Evolutionary conservation across 2,888 invertebrate species (phyloP).

Genomic region (Silvanus unidentatus): DNA sequence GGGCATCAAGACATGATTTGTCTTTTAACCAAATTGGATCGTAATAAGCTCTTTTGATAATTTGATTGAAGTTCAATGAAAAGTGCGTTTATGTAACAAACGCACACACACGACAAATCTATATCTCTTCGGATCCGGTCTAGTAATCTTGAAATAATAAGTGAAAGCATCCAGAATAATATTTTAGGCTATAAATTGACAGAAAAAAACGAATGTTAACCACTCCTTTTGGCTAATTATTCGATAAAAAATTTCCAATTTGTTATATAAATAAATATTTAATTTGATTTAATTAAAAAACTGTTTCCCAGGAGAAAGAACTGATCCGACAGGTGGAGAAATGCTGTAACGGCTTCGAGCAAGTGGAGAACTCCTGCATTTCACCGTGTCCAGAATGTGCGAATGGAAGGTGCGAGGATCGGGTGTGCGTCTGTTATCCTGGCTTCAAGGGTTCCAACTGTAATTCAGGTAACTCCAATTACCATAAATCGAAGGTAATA

Average conservation of each 20-base stretch:
- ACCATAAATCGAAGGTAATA: too few relatives aligned
- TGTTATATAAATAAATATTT: too few relatives aligned
- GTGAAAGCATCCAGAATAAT: slow-evolving; percentile 14
- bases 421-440: slow-evolving; percentile 55
- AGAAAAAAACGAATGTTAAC: not conserved
- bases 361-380: slow-evolving; percentile 46
- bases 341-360: slow-evolving; percentile 71
- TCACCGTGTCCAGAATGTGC: slow-evolving; percentile 46
- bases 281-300: not conserved
- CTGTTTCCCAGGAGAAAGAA: slow-evolving; percentile 57
- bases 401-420: slow-evolving; percentile 56
- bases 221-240: not conserved
- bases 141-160: slow-evolving; percentile 11
- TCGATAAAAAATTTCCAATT: too few relatives aligned
- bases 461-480: slow-evolving; percentile 51
- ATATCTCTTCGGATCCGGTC: slow-evolving; percentile 8
- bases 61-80: too few relatives aligned
- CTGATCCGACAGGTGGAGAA: slow-evolving; percentile 61
- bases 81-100: too few relatives aligned
- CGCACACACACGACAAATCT: too few relatives aligned
- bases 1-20: too few relatives aligned
- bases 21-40: too few relatives aligned
- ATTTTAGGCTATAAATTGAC: slow-evolving; percentile 8
- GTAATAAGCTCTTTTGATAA: too few relatives aligned
- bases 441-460: slow-evolving; percentile 60